Base-by-base conservation (phyloP, 2,888 invertebrate species). In the Norana najaformis region DNA sequence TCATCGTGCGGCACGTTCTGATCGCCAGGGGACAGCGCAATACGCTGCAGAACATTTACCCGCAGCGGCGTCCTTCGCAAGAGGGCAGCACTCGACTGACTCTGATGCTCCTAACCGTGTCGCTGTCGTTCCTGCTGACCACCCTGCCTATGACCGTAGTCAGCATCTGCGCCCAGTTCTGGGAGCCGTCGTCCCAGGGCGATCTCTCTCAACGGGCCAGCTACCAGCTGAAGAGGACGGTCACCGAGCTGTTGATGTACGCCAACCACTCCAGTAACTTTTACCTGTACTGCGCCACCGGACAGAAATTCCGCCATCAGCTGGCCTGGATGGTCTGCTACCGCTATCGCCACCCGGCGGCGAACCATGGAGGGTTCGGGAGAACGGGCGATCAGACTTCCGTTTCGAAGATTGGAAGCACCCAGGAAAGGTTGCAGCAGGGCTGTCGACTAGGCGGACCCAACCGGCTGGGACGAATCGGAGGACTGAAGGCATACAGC, bases 251-350 rank as follows among this genome's bases (percentile, higher is more conserved):
- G 88, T 92, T 94, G 2, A 94, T 94, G 94, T 94, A 93, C 91
- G 90, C 93, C 20, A 94, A 94, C 90, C 94, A 94, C 90, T 93
- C 93, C 30, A 93, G 93, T 85, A 94, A 94, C 92, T 94, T 94
- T 91, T 91, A 91, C 89, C 90, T 92, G 85, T 92, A 92, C 88
- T 92, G 92, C 89, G 92, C 92, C 53, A 92, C 92, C 13, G 92
- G 92, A 20, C 91, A 92, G 91, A 92, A 92, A 88, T 92, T 92
- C 88, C 90, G 92, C 30, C 92, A 91, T 88, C 92, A 92, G 69
- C 85, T 92, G 47, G 91, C 92, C 36, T 91, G 91, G 91, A 90
- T 92, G 91, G 47, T 92, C n/a, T 92, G 91, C 47, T 91, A 91
- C 89, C 90, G n/a, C n/a, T n/a, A n/a, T n/a, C 91, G 85, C 36